Evolutionary conservation across 2,888 invertebrate genomes (phyloP).

Genomic region (Monopis laevigella): DNA sequence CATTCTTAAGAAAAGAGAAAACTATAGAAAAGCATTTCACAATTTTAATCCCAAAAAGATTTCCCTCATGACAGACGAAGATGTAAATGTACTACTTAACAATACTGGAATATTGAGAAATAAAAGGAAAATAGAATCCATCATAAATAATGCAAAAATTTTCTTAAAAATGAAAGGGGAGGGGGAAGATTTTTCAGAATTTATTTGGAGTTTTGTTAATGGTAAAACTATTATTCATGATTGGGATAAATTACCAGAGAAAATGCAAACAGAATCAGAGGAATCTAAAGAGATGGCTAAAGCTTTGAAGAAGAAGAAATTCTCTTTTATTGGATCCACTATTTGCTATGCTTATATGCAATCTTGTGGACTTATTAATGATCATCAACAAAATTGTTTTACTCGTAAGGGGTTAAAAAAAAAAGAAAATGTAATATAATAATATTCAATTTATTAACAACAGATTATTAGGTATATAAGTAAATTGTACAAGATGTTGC

Average conservation of each 20-base stretch:
- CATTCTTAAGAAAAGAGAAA: constrained; percentile 11
- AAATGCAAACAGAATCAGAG: constrained; percentile 10
- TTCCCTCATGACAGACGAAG: background rate
- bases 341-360: constrained; percentile 16
- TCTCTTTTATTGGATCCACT: constrained; percentile 13
- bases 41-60: constrained; percentile 6
- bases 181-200: constrained; percentile 6
- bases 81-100: background rate
- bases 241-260: constrained; percentile 7
- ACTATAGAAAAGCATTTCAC: constrained; percentile 10
- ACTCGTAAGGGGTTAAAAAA: constrained; percentile 3
- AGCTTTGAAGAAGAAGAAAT: constrained; percentile 12
- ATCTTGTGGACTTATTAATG: constrained; percentile 14
- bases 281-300: constrained; percentile 9
- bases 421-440: too few species aligned
- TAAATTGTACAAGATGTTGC: too few species aligned
- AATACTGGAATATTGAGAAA: constrained; percentile 13
- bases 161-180: constrained; percentile 6
- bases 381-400: constrained; percentile 12
- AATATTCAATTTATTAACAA: too few species aligned
- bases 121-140: constrained; percentile 12
- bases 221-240: constrained; percentile 8
- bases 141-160: constrained; percentile 12
- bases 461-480: too few species aligned
- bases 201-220: constrained; percentile 14